phyloP scores from a whole-genome alignment of 2,113 vertebrate species.

The Helogale parvula region DNA sequence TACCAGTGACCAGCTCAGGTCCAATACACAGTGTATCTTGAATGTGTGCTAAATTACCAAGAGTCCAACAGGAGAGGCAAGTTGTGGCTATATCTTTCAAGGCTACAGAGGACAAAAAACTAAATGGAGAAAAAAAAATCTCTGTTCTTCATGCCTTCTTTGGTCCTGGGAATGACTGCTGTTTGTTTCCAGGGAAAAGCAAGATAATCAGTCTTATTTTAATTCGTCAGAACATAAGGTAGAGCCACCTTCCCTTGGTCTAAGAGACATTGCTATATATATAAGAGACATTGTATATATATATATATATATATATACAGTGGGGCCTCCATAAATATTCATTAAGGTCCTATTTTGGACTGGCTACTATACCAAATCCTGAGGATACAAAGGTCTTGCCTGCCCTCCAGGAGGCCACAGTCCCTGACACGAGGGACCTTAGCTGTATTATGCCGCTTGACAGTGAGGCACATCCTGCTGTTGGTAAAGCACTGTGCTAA shows the following conservation, averaged over 20 bases:
- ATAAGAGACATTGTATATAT: neutral
- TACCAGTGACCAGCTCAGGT: neutral
- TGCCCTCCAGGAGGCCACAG: neutral
- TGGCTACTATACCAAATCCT: neutral
- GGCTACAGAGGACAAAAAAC: neutral
- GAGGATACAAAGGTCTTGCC: neutral
- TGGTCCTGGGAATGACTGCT: neutral
- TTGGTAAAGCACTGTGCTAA: neutral
- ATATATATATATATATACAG: no score
- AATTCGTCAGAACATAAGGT: neutral
- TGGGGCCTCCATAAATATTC: neutral
- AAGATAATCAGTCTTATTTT: neutral
- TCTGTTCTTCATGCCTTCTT: neutral
- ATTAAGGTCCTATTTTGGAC: neutral
- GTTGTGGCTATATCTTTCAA: neutral
- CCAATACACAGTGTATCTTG: neutral
- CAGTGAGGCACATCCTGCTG: neutral
- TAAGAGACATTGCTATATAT: neutral
- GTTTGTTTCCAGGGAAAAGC: constrained; percentile 9
- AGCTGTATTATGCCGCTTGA: neutral
- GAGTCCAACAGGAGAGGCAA: neutral
- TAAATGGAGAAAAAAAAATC: neutral
- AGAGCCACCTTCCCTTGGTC: neutral
- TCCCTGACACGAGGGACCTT: neutral
- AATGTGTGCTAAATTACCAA: neutral